A percentile compares a stretch with the other conserved stretches of the same genome.
phyloP scores from a whole-genome alignment of 1,140 invertebrate species.

The roundworm (Caenorhabditis elegans) region WBcel235 BX284605.5:7029001-7029500 shows the following conservation, averaged over 20 bases:
- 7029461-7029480: no score
- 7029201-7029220: not conserved
- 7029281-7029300: slow-evolving; percentile 7
- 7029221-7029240: slow-evolving; percentile 18
- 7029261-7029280: slow-evolving; percentile 68
- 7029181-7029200: slow-evolving; percentile 35
- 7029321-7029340: not conserved
- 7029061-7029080: not conserved
- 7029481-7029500: not conserved
- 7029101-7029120: not conserved
- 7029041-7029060: not conserved
- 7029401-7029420: not conserved
- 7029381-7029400: not conserved
- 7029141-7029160: slow-evolving; percentile 17
- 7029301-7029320: slow-evolving; percentile 2
- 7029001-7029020: no score
- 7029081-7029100: not conserved
- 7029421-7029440: not conserved
- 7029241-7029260: slow-evolving; percentile 5
- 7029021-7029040: no score
- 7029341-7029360: not conserved
- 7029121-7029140: not conserved
- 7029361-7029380: not conserved
- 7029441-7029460: no score
- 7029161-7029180: not conserved